Evolutionary conservation across 2,888 invertebrate genomes (phyloP), one percentile per base, ranked within the genome.

Genomic region (Abscondita cerata): DNA sequence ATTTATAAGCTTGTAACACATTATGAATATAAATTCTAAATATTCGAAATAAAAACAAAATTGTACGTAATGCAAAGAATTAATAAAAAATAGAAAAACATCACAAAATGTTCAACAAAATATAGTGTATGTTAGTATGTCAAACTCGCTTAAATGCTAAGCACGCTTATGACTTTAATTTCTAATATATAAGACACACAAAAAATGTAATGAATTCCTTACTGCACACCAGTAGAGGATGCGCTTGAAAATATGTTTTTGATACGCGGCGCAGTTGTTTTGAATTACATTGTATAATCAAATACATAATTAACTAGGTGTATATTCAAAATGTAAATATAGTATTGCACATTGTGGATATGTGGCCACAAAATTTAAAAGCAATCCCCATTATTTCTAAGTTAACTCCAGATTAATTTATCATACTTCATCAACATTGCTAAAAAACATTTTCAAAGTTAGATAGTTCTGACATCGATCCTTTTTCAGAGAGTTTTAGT

Each of bases 201-300:
- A 68, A 70, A 68, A 73, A 71, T 74, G 68, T 73, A 73, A 74
- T 74, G 75, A 74, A 75, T 75, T 74, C 73, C 72, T 72, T 68
- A 70, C 73, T 74, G 72, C 72, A 73, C 73, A 73, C 66, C 73
- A 71, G 73, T 72, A 74, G 74, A 67, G 70, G 68, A 70, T 73
- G 68, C 69, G 70, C 73, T 74, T 74, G 72, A 73, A 47, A 53
- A 67, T 70, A 69, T 70, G 5, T 33, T 33, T 33, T 33, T 33
- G 33, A 33, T n/a, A n/a, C n/a, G n/a, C n/a, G n/a, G n/a, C n/a
- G n/a, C n/a, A n/a, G n/a, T n/a, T n/a, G n/a, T n/a, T n/a, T n/a
- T n/a, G n/a, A n/a, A n/a, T n/a, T n/a, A n/a, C n/a, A n/a, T n/a
- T n/a, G n/a, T n/a, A n/a, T n/a, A n/a, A n/a, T n/a, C n/a, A n/a